Base-by-base conservation (phyloP, 2,797 vertebrate genomes). In the Ctenopoma kingsleyae region DNA sequence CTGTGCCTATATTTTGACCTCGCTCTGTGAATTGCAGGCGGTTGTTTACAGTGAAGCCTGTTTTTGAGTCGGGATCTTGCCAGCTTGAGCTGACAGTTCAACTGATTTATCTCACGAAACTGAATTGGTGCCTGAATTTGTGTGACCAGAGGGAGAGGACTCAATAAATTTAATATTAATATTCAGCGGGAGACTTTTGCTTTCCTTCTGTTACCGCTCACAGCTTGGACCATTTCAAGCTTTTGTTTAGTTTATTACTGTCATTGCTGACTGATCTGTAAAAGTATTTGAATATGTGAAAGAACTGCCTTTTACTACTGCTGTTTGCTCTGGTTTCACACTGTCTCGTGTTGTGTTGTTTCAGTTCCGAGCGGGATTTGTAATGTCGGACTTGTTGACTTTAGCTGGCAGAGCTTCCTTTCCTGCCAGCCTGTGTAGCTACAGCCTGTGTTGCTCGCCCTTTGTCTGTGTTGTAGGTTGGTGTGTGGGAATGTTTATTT, bases 1-100 rank as follows among this genome's bases (percentile, higher is more conserved):
- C 82, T 88, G 23, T 47, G 79, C 44, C 87, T 89, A 80, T 91
- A 89, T 89, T 86, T 88, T 88, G 81, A 86, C 74, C 38, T 38
- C 0, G 40, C 75, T 60, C 57, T 76, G 84, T 71, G 81, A 81
- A 67, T 78, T 76, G 50, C 71, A 72, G 73, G 41, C 43, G 25
- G 58, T 74, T 78, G 83, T 91, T 91, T 89, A 76, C 67, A 32
- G 76, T 65, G 25, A 4, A 27, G 65, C 88, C 80, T 89, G 82
- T 92, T 91, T 92, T 73, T 10, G 67, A 84, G 74, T 53, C 19
- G 8, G 46, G 55, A 52, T 71, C 58, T 54, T 30, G 52, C 46
- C 71, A 36, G 58, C 44, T 74, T 13, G 3, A 41, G 43, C 25
- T 19, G 46, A 74, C 63, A 50, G 54, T 66, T 65, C 44, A 68